These are phyloP conservation scores for Mastomys natalensis DNA, from an alignment of 2,113 vertebrate genomes.

Conservation along the genomic window DNA sequence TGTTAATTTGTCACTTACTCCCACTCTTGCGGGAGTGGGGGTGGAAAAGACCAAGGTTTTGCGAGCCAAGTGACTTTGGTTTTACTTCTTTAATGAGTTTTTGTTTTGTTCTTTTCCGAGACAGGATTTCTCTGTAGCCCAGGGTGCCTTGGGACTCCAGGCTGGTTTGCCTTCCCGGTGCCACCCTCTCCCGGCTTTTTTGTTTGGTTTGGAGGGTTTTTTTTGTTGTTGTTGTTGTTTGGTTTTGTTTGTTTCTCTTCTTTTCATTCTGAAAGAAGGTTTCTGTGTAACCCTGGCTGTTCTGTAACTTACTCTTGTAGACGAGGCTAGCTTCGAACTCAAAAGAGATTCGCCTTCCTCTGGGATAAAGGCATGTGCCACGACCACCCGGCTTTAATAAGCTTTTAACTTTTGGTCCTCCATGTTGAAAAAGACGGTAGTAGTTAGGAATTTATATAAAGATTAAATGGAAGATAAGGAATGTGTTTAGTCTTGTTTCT, in stretches of 20 bases:
- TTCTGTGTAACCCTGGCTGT: neutral
- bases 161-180: neutral
- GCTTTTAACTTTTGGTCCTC: neutral
- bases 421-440: neutral
- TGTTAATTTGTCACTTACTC: constrained; percentile 51
- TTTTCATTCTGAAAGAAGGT: neutral
- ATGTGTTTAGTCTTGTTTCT: neutral
- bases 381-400: neutral
- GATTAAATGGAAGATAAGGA: neutral
- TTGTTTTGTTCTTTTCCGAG: neutral
- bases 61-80: neutral
- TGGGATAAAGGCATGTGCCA: neutral
- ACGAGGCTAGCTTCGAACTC: neutral
- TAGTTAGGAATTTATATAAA: neutral
- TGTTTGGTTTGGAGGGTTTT: no score
- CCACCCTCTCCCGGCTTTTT: neutral
- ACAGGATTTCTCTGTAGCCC: neutral
- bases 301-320: neutral
- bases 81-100: neutral
- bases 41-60: neutral
- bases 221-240: no score
- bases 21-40: neutral
- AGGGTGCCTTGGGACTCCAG: neutral
- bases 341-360: neutral
- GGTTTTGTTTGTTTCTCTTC: no score